Evolutionary conservation across 2,113 vertebrate species (phyloP), one percentile per base, ranked within the genome.

Genomic region (Procavia capensis): DNA sequence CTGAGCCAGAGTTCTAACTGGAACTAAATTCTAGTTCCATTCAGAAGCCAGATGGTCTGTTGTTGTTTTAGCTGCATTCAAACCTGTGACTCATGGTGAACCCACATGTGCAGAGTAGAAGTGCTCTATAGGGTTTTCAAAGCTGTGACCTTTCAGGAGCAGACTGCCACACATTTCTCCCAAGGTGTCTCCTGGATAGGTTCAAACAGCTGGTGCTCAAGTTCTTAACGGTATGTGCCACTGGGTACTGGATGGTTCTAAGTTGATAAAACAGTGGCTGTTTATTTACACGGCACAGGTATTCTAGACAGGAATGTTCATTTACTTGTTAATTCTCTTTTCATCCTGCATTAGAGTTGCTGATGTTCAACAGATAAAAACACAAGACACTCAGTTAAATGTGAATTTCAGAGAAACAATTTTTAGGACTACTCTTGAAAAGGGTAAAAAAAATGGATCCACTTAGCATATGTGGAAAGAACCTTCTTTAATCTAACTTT

Each of bases 361-460:
- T 57, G n/a, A 88, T 25, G 74, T 87, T 72, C 88, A 85, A 93
- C 25, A 87, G 84, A 74, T 75, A 47, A 87, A 91, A 93, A 68
- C 57, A 81, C 11, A 85, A 34, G 34, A 25, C 5, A 86, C 47
- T 50, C n/a, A 57, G 24, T 92, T 93, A 66, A 29, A 85, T 47
- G 50, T 85, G 74, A 90, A 90, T 96, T 94, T 96, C 66, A 95
- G 72, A 83, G 57, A 39, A 92, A 41, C 20, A 92, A 34, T 80
- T 74, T 84, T 93, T 45, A 89, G 75, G 64, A 91, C 19, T 29
- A 17, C 63, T 59, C 80, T 79, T 87, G 54, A 34, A 22, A 76
- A 90, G 3, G 16, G 4, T n/a, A 47, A 47, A 45, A 76, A 93
- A 45, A 92, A n/a, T 66, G 20, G 6, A 34, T 87, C 90, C 76